These are phyloP conservation scores for Kobus ellipsiprymnus DNA, from an alignment of 2,113 vertebrate species.

Conservation along the genomic window DNA sequence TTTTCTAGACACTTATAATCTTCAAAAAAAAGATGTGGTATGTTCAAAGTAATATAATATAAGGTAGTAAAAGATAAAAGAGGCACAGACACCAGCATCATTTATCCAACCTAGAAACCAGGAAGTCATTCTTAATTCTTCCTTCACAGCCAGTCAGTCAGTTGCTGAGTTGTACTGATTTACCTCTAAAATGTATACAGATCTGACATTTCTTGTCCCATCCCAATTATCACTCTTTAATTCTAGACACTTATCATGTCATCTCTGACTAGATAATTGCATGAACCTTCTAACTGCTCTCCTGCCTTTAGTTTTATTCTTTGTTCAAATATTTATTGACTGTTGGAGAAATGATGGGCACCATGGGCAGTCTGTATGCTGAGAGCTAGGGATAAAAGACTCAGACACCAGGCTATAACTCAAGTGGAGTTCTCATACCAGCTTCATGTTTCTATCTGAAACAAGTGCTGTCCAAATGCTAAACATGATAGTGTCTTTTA, in stretches of 20 bases:
- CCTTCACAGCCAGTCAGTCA: background rate
- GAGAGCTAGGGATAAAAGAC: background rate
- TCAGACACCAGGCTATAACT: background rate
- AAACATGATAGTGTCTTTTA: background rate
- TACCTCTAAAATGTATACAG: background rate
- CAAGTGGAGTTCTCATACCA: background rate
- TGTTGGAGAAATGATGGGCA: background rate
- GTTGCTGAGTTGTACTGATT: background rate
- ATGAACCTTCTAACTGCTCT: background rate
- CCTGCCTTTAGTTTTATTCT: background rate
- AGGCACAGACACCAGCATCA: background rate
- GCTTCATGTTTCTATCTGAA: background rate
- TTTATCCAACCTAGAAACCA: background rate
- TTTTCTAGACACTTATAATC: background rate
- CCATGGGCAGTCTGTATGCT: background rate
- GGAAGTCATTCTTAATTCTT: background rate
- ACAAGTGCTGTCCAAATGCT: background rate
- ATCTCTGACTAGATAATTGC: background rate
- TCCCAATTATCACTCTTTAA: background rate
- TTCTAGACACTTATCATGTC: conserved; percentile 3
- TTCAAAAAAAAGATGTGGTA: background rate
- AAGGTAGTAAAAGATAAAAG: background rate
- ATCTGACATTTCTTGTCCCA: background rate
- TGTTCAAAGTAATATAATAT: background rate
- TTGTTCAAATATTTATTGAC: background rate